Conservation (phyloP, 2,797 vertebrate genomes). For the Gallinago nigripennis region DNA sequence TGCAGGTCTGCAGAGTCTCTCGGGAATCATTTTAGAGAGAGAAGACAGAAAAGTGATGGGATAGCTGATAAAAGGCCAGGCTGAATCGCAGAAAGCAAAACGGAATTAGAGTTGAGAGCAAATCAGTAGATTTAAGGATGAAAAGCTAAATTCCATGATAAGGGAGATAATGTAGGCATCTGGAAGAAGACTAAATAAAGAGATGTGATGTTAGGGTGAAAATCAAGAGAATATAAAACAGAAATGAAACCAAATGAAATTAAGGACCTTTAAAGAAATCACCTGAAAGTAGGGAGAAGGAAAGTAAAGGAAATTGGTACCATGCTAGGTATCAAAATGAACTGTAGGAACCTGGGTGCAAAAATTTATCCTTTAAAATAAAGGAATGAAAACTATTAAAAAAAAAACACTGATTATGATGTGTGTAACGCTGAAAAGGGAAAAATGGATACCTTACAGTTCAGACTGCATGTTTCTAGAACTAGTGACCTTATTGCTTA, state of each 20-base stretch:
- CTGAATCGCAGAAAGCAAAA: background rate
- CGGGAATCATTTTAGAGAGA: background rate
- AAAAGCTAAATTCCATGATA: background rate
- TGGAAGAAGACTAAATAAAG: background rate
- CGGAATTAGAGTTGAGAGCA: background rate
- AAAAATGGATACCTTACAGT: background rate
- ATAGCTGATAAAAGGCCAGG: conserved; percentile 2
- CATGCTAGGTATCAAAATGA: background rate
- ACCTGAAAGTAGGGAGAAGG: background rate
- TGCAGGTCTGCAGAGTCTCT: background rate
- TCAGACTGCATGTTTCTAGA: background rate
- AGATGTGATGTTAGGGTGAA: background rate
- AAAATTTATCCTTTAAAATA: background rate
- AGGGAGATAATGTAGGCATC: background rate
- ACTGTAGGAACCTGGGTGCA: background rate
- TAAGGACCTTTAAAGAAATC: background rate
- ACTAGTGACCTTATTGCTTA: background rate
- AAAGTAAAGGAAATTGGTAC: background rate
- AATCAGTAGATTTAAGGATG: background rate
- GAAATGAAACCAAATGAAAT: background rate
- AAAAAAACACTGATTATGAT: background rate
- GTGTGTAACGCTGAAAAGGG: background rate
- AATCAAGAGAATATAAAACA: background rate
- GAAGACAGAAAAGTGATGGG: background rate
- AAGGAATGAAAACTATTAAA: background rate